Conservation (phyloP, 2,113 vertebrate species). For the Dinomys branickii region DNA sequence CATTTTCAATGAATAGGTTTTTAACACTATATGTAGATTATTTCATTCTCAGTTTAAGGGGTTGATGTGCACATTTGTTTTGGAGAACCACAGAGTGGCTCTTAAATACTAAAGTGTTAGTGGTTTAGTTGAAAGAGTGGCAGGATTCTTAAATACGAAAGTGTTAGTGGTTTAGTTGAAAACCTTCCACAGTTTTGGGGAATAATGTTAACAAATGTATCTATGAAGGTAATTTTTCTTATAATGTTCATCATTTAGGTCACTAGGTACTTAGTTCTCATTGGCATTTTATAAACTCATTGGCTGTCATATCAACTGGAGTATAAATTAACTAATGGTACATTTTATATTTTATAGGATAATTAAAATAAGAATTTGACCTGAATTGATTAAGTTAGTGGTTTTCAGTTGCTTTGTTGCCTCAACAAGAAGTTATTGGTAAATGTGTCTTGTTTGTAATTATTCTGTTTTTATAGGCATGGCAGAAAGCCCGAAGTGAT, state of each 20-base stretch:
- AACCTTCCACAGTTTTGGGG: neutral
- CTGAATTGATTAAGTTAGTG: constrained; percentile 1
- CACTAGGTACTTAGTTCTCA: constrained; percentile 35
- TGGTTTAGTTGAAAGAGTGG: constrained; percentile 33
- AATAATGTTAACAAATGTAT: constrained; percentile 26
- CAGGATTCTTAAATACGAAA: constrained; percentile 42
- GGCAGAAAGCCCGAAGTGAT: constrained; percentile 95
- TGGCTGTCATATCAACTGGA: constrained; percentile 22
- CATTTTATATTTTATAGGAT: constrained; percentile 39
- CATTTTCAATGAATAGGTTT: constrained; percentile 52
- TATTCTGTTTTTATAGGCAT: constrained; percentile 87
- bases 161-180: constrained; percentile 29
- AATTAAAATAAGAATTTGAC: constrained; percentile 53
- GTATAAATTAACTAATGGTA: constrained; percentile 27
- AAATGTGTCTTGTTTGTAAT: constrained; percentile 51
- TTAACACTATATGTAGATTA: neutral
- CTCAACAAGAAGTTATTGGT: constrained; percentile 15
- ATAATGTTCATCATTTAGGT: constrained; percentile 37
- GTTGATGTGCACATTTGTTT: constrained; percentile 3
- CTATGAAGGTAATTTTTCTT: constrained; percentile 46
- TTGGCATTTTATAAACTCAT: constrained; percentile 34
- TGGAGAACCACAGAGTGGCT: neutral
- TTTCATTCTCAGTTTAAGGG: constrained; percentile 2
- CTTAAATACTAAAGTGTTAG: constrained; percentile 41
- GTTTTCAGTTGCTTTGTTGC: constrained; percentile 53